Base-by-base conservation (phyloP, 2,888 invertebrate genomes). In the Petrolisthes cinctipes region DNA sequence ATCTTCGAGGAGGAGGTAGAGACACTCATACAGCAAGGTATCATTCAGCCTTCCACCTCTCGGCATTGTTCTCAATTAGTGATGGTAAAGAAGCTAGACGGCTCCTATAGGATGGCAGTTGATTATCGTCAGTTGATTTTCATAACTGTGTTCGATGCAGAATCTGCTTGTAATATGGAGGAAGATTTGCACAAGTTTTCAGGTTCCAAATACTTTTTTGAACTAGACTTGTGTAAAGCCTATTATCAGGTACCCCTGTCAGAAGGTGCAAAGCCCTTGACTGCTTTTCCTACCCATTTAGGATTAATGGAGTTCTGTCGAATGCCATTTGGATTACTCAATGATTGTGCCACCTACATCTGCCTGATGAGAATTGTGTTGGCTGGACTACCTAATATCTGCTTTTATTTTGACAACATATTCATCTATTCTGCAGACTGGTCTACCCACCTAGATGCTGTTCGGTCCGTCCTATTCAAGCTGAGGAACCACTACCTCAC, bases 301-400 rank as follows among this genome's bases (percentile, higher is more conserved):
- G 84, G 84, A 7, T 4, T 84, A 5, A 84, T 84, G 84, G 84
- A 84, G 51, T 84, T 84, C 76, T 76, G 53, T 11, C 54, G 78
- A 4, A 20, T 84, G 53, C 84, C 78, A 56, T 84, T 84, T 20
- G 84, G 84, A 5, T 23, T 81, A 6, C 57, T 61, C 56, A 56
- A 57, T 17, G 83, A 6, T 20, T 76, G 78, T 37, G 84, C 83
- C 23, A 82, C 66, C n/a, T 14, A 73, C 9, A 54, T 83, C 17
- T 7, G 75, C 54, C 37, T 37, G 37, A 37, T 37, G 37, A 37
- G 37, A 37, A 37, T 37, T 37, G 37, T 37, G 37, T 37, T 37
- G 37, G 37, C 37, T 37, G 37, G 37, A 37, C 37, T 37, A 37
- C 37, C 37, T 37, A 37, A 37, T 37, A 37, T 37, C 37, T 37